A percentile compares a stretch with the other conserved stretches of the same genome.
phyloP scores from a whole-genome alignment of 2,797 vertebrate species.

The Urocyon cinereoargenteus region DNA sequence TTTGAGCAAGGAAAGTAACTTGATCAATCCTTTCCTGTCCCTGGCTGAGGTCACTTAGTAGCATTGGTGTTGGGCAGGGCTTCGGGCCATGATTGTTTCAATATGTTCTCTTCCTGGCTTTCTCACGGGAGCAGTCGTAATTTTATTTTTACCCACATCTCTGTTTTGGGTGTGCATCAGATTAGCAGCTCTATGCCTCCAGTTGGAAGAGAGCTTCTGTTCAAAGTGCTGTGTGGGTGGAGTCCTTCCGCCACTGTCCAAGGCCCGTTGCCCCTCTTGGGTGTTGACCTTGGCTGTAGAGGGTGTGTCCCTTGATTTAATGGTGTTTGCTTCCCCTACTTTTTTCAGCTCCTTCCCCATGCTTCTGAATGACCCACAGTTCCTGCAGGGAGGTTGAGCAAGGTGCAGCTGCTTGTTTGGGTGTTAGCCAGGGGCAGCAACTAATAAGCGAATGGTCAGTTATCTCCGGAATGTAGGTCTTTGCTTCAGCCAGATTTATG shows the following conservation, averaged over 20 bases:
- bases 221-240: conserved; percentile 72
- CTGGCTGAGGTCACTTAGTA: conserved; percentile 60
- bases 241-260: conserved; percentile 65
- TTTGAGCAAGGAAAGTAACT: conserved; percentile 57
- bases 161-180: conserved; percentile 67
- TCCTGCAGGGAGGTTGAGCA: conserved; percentile 18
- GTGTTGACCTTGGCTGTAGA: conserved; percentile 68
- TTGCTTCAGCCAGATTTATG: conserved; percentile 64
- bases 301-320: conserved; percentile 73
- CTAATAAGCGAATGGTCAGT: conserved; percentile 49
- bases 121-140: conserved; percentile 69
- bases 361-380: conserved; percentile 52
- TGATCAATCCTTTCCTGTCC: conserved; percentile 58
- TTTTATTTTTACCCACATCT: conserved; percentile 78
- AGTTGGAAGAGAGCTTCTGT: conserved; percentile 71
- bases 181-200: conserved; percentile 61
- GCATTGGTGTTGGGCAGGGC: conserved; percentile 61
- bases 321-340: conserved; percentile 36
- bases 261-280: conserved; percentile 34
- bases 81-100: conserved; percentile 71
- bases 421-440: conserved; percentile 16
- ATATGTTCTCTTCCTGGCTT: conserved; percentile 76
- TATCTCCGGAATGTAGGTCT: conserved; percentile 52
- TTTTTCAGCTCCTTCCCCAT: conserved; percentile 49
- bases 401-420: not conserved